Base-by-base conservation (phyloP, 1,140 invertebrate genomes). In the Drosophila serrata region DNA sequence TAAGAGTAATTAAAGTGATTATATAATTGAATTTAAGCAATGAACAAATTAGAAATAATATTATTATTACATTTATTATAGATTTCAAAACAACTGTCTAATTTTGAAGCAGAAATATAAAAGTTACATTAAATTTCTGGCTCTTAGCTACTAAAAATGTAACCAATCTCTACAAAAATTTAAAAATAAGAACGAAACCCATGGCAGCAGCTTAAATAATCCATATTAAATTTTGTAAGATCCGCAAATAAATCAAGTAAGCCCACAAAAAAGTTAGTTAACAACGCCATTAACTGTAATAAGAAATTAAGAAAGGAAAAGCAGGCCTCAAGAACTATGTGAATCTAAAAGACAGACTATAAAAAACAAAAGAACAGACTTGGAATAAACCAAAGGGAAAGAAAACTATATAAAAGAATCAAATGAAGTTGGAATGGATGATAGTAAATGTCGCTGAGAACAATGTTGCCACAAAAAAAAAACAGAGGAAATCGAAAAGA, bases 261-360 rank as follows among this genome's bases (percentile, higher is more conserved):
- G 13, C n/a, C 31, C 62, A 62, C 62, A 61, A 61, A 65, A 63
- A 65, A 46, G 63, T 37, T 37, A 65, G 57, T 65, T 65, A 65
- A 45, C 63, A 65, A 37, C 42, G 57, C 63, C 57, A 62, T 65
- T 65, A 61, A 65, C 63, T 65, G 63, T 46, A 65, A 61, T 62
- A 62, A n/a, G 57, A 24, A 62, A 46, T 62, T 63, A 46, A 65
- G n/a, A 35, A n/a, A n/a, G 42, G n/a, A 37, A 35, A 27, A 9
- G 29, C 42, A 67, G 29, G 46, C 40, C 62, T 31, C 19, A 13
- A 53, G 62, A 69, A 35, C 42, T 67, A 67, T 67, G 46, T 68
- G 63, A 67, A 67, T 31, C 62, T 1, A 15, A 56, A 12, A 19
- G 62, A 15, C 19, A 17, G 33, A 35, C 62, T 22, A 69, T 67